Evolutionary conservation across 2,113 vertebrate genomes (phyloP).

Genomic region (Lipophrys pholis): DNA sequence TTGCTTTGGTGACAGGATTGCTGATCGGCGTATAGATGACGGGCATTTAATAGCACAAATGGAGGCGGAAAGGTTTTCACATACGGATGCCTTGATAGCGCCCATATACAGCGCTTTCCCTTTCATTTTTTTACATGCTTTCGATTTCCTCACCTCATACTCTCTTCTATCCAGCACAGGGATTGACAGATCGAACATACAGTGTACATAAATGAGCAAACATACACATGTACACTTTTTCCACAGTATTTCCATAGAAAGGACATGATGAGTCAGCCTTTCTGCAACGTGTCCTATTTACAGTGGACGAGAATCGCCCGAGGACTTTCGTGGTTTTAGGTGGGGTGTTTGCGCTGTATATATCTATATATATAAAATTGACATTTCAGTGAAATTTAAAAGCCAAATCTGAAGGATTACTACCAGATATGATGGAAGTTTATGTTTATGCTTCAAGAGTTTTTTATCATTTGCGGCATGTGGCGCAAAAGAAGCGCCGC

Average conservation of each 20-base stretch:
- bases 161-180: constrained; percentile 15
- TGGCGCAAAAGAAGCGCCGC: constrained; percentile 28
- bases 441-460: constrained; percentile 8
- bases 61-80: constrained; percentile 53
- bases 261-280: constrained; percentile 60
- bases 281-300: constrained; percentile 44
- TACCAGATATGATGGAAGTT: constrained; percentile 5
- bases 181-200: constrained; percentile 56
- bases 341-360: constrained; percentile 3
- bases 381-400: constrained; percentile 13
- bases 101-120: constrained; percentile 34
- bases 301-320: constrained; percentile 44
- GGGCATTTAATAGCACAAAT: constrained; percentile 59
- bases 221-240: constrained; percentile 10
- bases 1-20: constrained; percentile 25
- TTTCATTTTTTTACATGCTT: constrained; percentile 16
- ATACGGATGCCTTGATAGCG: constrained; percentile 45
- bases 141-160: constrained; percentile 24
- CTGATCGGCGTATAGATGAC: constrained; percentile 52
- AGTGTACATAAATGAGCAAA: constrained; percentile 39
- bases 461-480: constrained; percentile 31
- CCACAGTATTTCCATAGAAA: constrained; percentile 44
- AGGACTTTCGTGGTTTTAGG: constrained; percentile 30
- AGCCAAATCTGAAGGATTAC: constrained; percentile 8
- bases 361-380: constrained; percentile 26